These are phyloP conservation scores for Polypedilum vanderplanki DNA, from an alignment of 1,140 invertebrate species.

Conservation along the genomic window DNA sequence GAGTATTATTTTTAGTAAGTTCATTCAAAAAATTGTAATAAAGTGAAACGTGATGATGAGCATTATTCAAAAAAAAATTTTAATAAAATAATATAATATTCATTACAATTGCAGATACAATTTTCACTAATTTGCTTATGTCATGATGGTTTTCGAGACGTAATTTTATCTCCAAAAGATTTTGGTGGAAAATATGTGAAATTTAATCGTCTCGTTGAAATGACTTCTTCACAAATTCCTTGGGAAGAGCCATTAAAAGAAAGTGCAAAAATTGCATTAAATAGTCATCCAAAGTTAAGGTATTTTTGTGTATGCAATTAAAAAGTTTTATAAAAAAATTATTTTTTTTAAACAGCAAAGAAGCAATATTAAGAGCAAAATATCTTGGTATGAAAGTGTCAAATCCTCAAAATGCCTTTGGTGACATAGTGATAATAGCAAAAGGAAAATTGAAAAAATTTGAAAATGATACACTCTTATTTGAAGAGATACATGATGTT, in stretches of 20 bases:
- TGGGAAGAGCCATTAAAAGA: constrained; percentile 16
- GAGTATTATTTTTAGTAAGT: not conserved
- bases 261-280: not conserved
- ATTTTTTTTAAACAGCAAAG: not conserved
- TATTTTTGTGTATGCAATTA: no score
- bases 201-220: not conserved
- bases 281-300: not conserved
- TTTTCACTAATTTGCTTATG: not conserved
- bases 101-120: not conserved
- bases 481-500: constrained; percentile 48
- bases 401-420: constrained; percentile 44
- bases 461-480: constrained; percentile 47
- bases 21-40: not conserved
- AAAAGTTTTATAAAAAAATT: no score
- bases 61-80: not conserved
- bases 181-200: constrained; percentile 19
- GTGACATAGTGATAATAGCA: constrained; percentile 54
- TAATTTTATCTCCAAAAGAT: not conserved
- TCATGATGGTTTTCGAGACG: not conserved
- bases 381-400: constrained; percentile 45
- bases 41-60: not conserved
- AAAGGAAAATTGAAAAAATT: constrained; percentile 51
- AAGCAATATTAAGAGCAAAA: constrained; percentile 43
- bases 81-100: not conserved
- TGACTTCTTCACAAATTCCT: not conserved